Evolutionary conservation across 2,888 invertebrate genomes (phyloP).

Genomic region (Prosopocoilus inquinatus): DNA sequence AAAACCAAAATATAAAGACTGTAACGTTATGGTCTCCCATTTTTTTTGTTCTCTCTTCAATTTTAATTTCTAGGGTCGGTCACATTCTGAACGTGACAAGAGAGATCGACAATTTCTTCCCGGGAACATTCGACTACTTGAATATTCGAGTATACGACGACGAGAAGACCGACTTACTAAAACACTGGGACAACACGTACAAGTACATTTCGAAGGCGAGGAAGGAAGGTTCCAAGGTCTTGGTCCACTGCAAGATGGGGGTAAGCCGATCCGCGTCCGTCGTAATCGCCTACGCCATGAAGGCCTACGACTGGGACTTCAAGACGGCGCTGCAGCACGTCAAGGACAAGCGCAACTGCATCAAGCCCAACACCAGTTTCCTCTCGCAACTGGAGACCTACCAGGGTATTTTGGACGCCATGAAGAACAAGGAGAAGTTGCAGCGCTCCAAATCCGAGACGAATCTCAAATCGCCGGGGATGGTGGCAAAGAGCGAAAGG

Average conservation of each 20-base stretch:
- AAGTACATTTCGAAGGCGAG: conserved; percentile 93
- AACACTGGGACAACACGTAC: conserved; percentile 97
- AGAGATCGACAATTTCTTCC: conserved; percentile 99
- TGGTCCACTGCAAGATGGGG: conserved; percentile 99
- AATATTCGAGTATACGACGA: conserved; percentile 97
- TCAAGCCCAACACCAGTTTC: conserved; percentile 96
- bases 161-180: conserved; percentile 92
- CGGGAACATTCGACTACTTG: conserved; percentile 92
- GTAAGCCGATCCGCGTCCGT: conserved; percentile 97
- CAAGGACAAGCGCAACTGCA: conserved; percentile 85
- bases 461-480: conserved; percentile 73
- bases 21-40: background rate
- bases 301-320: conserved; percentile 92
- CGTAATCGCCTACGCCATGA: conserved; percentile 98
- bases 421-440: conserved; percentile 90
- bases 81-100: conserved; percentile 97
- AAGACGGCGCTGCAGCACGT: conserved; percentile 86
- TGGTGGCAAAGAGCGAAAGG: conserved; percentile 54
- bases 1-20: too few species aligned
- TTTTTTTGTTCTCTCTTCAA: conserved; percentile 35
- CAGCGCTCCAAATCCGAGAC: conserved; percentile 93
- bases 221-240: conserved; percentile 86
- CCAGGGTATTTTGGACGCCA: conserved; percentile 90
- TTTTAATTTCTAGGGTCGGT: conserved; percentile 66
- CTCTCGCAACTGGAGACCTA: conserved; percentile 92